A percentile compares a stretch with the other conserved stretches of the same genome.
Evolutionary conservation across 2,888 invertebrate species (phyloP).

Genomic region (Aphidius colemani): DNA sequence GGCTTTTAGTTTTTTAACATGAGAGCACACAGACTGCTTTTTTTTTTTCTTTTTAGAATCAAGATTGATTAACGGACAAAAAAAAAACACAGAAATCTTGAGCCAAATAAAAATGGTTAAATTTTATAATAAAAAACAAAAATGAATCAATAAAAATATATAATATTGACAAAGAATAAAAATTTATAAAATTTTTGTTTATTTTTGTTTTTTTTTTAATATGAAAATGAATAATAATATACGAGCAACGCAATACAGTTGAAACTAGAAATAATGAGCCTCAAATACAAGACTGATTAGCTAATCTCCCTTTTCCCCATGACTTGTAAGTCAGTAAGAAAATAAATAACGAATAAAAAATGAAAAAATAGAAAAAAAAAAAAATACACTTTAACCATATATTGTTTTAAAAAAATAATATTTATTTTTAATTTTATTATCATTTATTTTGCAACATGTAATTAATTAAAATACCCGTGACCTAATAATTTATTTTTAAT

Average conservation of each 20-base stretch:
- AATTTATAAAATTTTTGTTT: conserved; percentile 2
- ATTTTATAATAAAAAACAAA: conserved; percentile 1
- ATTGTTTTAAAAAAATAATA: conserved; percentile 31
- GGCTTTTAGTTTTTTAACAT: conserved; percentile 38
- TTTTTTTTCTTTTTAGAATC: conserved; percentile 50
- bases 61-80: conserved; percentile 45
- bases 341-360: conserved; percentile 37
- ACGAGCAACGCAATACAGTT: conserved; percentile 53
- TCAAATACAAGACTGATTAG: conserved; percentile 61
- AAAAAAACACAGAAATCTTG: conserved; percentile 10
- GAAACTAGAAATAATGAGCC: conserved; percentile 58
- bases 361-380: conserved; percentile 25
- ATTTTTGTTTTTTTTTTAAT: background rate
- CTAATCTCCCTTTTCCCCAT: conserved; percentile 50
- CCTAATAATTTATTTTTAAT: conserved; percentile 48
- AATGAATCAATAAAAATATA: conserved; percentile 2
- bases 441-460: conserved; percentile 40
- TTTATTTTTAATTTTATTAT: conserved; percentile 36
- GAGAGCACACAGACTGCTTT: conserved; percentile 57
- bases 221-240: conserved; percentile 33
- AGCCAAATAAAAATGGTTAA: background rate
- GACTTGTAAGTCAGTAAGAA: conserved; percentile 55
- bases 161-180: conserved; percentile 11
- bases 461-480: conserved; percentile 46
- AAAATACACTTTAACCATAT: conserved; percentile 41